phyloP scores from a whole-genome alignment of 2,797 vertebrate genomes.

The Mycteria americana region DNA sequence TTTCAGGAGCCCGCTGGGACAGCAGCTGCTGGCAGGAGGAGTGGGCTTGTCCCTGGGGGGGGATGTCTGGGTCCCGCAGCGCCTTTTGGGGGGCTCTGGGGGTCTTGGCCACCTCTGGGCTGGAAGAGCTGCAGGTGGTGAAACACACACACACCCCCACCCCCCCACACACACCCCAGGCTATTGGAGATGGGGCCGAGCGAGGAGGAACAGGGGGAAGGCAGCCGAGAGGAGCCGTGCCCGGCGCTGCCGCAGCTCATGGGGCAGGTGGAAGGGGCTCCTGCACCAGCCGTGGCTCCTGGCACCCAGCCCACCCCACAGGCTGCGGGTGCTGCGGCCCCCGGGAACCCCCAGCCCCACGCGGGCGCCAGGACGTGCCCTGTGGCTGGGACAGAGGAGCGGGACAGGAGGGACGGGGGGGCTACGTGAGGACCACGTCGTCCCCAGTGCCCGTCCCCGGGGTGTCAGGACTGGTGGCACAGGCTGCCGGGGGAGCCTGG shows the following conservation, averaged over 20 bases:
- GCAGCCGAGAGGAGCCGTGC: rapidly evolving
- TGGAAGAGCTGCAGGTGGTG: neutral
- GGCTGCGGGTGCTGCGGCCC: neutral
- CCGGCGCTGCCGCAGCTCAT: rapidly evolving
- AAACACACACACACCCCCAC: too few relatives aligned
- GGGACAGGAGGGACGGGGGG: neutral
- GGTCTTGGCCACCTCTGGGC: neutral
- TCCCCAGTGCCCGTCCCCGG: neutral
- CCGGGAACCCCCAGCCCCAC: neutral
- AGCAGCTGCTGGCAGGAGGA: neutral
- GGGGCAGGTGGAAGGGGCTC: neutral
- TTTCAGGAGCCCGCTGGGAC: rapidly evolving
- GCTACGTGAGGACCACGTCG: rapidly evolving
- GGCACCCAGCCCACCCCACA: neutral
- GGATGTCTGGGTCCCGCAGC: neutral
- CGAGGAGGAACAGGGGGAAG: neutral
- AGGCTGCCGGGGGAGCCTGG: neutral
- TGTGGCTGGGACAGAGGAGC: rapidly evolving
- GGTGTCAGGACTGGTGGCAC: neutral
- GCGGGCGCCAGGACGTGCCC: rapidly evolving
- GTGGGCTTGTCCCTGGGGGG: rapidly evolving
- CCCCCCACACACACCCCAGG: rapidly evolving
- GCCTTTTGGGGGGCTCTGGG: neutral
- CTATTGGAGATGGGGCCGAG: neutral
- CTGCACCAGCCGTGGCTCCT: neutral